Base-by-base conservation (phyloP, 2,113 vertebrate species). In the Heterochromis multidens region DNA sequence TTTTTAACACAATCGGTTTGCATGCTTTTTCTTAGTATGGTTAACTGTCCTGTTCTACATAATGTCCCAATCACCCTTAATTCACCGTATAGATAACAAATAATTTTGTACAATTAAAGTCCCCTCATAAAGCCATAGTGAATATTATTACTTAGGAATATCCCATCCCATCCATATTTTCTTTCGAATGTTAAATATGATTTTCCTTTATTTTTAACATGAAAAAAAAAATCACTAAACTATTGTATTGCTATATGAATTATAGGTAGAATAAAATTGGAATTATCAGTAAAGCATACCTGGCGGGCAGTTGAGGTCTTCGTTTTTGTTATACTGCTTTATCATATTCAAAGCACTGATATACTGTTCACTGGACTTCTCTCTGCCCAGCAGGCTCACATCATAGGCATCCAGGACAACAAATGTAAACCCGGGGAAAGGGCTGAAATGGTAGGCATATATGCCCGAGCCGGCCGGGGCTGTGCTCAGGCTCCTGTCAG, bases 341-440 rank as follows among this genome's bases (percentile, higher is more conserved):
- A 99, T 94, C 16, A 97, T 31, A 52, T 76, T 89, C 79, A 97
- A 82, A 12, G 98, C 94, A 1, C 93, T 88, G 25, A 21, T 70
- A 91, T 97, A 96, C 67, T 95, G 94, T 3, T 89, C 83, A 57
- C 94, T 96, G 56, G 83, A 83, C 7, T 95, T 83, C 2, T 97
- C 96, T 84, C 96, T 77, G 11, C 98, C 98, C 81, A 99, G 95
- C 35, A 97, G 81, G 86, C 98, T 98, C 80, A 97, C 37, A 54
- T 99, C 98, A 23, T 99, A 99, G 7, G 95, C 83, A n/a, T 99
- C 98, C 19, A 99, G 95, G 23, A 99, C 86, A 1, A 99, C 90
- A 14, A 99, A 95, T 0, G 96, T 96, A 83, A 98, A 97, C 1
- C 91, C 93, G 4, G 96, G 86, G 9, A 89, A 93, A 0, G 96